A percentile compares a stretch with the other conserved stretches of the same genome.
These are phyloP conservation scores for Paguma larvata DNA, from an alignment of 2,797 vertebrate genomes.

Conservation along the genomic window DNA sequence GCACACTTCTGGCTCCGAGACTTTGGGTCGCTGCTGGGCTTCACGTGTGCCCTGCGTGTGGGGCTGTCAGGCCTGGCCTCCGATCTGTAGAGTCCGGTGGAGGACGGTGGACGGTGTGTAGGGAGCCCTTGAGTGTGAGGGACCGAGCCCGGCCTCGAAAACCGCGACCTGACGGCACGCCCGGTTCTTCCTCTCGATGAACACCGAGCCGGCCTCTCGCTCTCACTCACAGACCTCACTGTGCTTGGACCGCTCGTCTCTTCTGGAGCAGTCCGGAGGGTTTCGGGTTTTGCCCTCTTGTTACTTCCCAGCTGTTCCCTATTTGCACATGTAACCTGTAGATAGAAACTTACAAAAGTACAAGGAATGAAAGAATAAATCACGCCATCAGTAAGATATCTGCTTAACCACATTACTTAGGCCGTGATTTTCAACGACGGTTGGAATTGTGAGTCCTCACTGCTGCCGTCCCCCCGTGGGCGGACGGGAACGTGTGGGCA, in stretches of 20 bases:
- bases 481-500: neutral
- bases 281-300: neutral
- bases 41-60: accelerated
- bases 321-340: neutral
- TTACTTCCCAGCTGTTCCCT: neutral
- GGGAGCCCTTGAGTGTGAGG: neutral
- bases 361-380: neutral
- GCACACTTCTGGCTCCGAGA: neutral
- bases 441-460: neutral
- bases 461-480: neutral
- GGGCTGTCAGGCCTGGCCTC: neutral
- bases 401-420: constrained; percentile 16
- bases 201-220: neutral
- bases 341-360: neutral
- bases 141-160: neutral
- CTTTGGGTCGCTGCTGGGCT: neutral
- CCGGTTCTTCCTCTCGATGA: neutral
- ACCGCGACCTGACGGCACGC: neutral
- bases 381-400: neutral
- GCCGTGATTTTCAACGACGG: neutral
- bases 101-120: neutral
- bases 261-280: neutral
- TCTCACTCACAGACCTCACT: neutral
- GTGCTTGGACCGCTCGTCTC: neutral
- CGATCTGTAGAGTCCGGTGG: neutral